Evolutionary conservation across 1,140 invertebrate species (phyloP), one percentile per base, ranked within the genome.

Genomic region (Olivierus martensii): DNA sequence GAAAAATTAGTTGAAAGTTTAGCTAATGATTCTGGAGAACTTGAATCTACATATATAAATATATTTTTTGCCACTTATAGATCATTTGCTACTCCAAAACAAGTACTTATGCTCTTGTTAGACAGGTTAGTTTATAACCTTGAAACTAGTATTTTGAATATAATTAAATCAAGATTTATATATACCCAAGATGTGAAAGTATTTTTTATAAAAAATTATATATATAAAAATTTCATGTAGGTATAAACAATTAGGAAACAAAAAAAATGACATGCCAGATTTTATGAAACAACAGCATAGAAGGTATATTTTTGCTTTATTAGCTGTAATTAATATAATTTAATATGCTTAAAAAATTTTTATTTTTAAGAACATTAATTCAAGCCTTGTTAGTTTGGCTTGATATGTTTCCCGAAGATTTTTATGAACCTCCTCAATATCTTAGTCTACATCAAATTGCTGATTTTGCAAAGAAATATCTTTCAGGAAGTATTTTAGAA

Each of bases 21-120:
- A 57, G 83, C 87, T 42, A 89, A 86, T 44, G 87, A 93, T 63
- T 86, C 92, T 63, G 91, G 91, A 34, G 91, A 96, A 71, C 74
- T 97, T 59, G 93, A 98, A 72, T 94, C 90, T 37, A 94, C 90
- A 9, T 96, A 96, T 70, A 88, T 96, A 66, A 96, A 96, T 68
- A 88, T 96, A 2, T 99, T 97, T 72, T 79, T 98, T 53, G 87
- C 89, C 43, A 95, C 91, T 0, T 95, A 92, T 67, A 75, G 90
- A 52, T 83, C 87, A 17, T 94, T 93, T 67, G 81, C 86, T 46
- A 82, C 79, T 14, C 77, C 85, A 22, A 75, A 75, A 52, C 78
- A 84, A 67, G 90, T 98, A 17, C 73, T 97, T 46, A 80, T 83
- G 56, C 71, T 88, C 44, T 69, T 94, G 47, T 70, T 89, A 51